Base-by-base conservation (phyloP, 2,888 invertebrate species). In the Pterostichus niger region DNA sequence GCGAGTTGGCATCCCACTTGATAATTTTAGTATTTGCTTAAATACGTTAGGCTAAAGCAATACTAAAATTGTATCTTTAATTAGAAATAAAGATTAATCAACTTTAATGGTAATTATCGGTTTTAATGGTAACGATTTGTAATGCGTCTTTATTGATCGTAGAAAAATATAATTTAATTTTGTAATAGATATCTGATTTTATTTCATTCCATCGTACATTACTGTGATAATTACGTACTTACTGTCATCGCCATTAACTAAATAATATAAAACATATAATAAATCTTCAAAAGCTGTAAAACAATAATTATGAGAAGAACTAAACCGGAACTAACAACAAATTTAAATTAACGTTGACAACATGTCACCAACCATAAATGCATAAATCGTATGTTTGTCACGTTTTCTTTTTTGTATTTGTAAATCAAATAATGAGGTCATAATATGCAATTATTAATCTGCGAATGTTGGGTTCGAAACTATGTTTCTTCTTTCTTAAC, bases 281-380 rank as follows among this genome's bases (percentile, higher is more conserved):
- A 24, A 35, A 6, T 35, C 9, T 3, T 3, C 3, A 31, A 31
- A 59, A 2, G 31, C 59, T 59, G 31, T 59, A 24, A 24, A 59
- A 5, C 59, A 59, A 59, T 59, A 59, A 59, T 59, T 59, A 59
- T 59, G 10, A 59, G 24, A 59, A 17, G 31, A 59, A 59, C 31
- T 31, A 59, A 59, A 59, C 59, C 59, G 59, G 59, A 59, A 59
- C 59, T 59, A 59, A 59, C 59, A 59, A 59, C 17, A 17, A 59
- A 59, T 31, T 59, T 17, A 59, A 59, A 56, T 59, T 31, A 17
- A 24, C 31, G 59, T 24, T 11, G 59, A 24, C 59, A 59, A 59
- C 59, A 59, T 59, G 59, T 59, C 31, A 31, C 56, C 24, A 24
- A 24, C 17, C 15, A 56, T 56, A 56, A 56, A 56, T 56, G 15